Conservation (phyloP, 2,113 vertebrate genomes). For the Ageneiosus marmoratus region DNA sequence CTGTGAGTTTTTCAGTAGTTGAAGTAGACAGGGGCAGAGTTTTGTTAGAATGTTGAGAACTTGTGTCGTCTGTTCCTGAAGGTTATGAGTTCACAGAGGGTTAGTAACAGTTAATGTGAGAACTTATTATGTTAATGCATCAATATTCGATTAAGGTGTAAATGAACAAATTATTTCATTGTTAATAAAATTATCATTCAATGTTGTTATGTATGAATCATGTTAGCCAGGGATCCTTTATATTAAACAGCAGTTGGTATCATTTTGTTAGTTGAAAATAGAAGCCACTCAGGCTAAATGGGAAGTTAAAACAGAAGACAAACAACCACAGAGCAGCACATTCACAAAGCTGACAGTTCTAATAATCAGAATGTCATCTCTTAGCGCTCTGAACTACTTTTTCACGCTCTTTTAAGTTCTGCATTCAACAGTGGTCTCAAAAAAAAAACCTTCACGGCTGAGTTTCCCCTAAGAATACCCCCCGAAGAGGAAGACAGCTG, state of each 20-base stretch:
- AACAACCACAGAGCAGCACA: background rate
- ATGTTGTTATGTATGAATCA: constrained; percentile 4
- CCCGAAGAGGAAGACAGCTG: constrained; percentile 41
- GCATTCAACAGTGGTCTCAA: background rate
- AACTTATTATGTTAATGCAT: background rate
- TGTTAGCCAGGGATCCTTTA: background rate
- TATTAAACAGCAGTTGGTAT: background rate
- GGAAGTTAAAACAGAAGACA: background rate
- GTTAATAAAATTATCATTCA: background rate
- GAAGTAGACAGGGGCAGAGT: background rate
- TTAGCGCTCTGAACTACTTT: too few relatives aligned
- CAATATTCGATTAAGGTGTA: background rate
- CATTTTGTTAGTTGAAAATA: background rate
- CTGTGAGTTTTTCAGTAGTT: background rate
- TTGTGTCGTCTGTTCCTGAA: background rate
- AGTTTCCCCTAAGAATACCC: constrained; percentile 31
- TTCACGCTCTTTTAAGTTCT: background rate
- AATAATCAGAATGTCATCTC: constrained; percentile 31
- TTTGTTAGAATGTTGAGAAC: background rate
- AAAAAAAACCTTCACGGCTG: background rate
- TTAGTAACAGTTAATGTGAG: constrained; percentile 42
- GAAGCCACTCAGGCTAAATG: background rate
- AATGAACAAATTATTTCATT: background rate
- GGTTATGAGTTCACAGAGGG: constrained; percentile 34
- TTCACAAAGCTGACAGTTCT: background rate